Conservation (phyloP, 2,888 invertebrate species). For the Hyposoter dolosus region DNA sequence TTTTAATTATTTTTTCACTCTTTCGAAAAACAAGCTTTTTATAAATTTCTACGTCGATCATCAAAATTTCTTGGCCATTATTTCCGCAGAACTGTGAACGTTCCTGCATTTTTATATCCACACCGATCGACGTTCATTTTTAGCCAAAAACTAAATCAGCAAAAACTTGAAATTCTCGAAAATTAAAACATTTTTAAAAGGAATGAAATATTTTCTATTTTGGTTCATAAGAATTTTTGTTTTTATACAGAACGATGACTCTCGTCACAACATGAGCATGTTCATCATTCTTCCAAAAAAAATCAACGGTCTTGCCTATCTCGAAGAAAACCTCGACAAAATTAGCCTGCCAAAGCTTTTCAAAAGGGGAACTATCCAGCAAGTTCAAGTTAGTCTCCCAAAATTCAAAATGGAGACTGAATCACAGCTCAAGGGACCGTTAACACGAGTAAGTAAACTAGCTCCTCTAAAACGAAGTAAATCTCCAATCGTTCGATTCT, state of each 20-base stretch:
- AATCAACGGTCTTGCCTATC: conserved; percentile 87
- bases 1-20: no score
- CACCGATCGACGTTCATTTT: no score
- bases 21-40: no score
- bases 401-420: conserved; percentile 92
- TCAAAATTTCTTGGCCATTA: no score
- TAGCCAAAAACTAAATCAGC: background rate
- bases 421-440: conserved; percentile 85
- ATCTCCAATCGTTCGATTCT: background rate
- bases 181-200: background rate
- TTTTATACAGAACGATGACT: conserved; percentile 15
- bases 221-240: background rate
- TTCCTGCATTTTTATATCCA: no score
- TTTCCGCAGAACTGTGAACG: no score
- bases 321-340: conserved; percentile 87
- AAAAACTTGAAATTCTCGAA: conserved; percentile 9
- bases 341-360: conserved; percentile 85
- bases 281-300: conserved; percentile 90
- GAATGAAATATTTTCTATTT: background rate
- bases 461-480: background rate
- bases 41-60: no score
- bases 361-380: conserved; percentile 81
- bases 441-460: conserved; percentile 84
- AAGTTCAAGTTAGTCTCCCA: conserved; percentile 90
- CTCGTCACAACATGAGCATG: conserved; percentile 86